A percentile compares a stretch with the other conserved stretches of the same genome.
phyloP scores from a whole-genome alignment of 1,140 invertebrate genomes.

The Saccostrea cuccullata region DNA sequence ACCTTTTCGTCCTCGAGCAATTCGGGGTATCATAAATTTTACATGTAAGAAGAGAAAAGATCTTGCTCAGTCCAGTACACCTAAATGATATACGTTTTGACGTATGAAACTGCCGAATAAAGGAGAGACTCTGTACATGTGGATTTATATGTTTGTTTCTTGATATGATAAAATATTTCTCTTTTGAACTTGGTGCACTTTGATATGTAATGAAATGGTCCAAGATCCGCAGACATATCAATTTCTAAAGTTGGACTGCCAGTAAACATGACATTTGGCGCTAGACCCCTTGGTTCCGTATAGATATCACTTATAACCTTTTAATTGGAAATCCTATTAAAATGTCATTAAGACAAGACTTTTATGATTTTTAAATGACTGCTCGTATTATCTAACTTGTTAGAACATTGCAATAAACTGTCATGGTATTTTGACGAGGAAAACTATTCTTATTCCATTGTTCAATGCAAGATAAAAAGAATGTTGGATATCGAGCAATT shows the following conservation, averaged over 20 bases:
- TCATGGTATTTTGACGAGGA: neutral
- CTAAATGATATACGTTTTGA: too few relatives aligned
- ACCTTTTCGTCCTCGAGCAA: too few relatives aligned
- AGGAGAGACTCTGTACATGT: too few relatives aligned
- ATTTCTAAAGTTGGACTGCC: neutral
- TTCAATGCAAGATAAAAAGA: neutral
- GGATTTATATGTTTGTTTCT: too few relatives aligned
- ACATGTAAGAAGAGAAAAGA: too few relatives aligned
- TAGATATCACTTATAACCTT: neutral
- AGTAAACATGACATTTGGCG: neutral
- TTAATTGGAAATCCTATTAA: slow-evolving; percentile 9
- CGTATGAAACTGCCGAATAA: too few relatives aligned
- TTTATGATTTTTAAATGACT: slow-evolving; percentile 18
- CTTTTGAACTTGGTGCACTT: too few relatives aligned
- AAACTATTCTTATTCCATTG: neutral
- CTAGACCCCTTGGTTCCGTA: neutral
- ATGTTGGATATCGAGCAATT: neutral
- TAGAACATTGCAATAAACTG: slow-evolving; percentile 5
- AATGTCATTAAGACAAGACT: neutral
- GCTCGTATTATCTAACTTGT: slow-evolving; percentile 8
- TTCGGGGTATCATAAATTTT: too few relatives aligned
- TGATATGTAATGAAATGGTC: too few relatives aligned
- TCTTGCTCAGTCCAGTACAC: too few relatives aligned
- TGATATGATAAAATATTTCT: too few relatives aligned
- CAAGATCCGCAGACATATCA: neutral